Base-by-base conservation (phyloP, 2,113 vertebrate species). In the Colistium nudipinnis region DNA sequence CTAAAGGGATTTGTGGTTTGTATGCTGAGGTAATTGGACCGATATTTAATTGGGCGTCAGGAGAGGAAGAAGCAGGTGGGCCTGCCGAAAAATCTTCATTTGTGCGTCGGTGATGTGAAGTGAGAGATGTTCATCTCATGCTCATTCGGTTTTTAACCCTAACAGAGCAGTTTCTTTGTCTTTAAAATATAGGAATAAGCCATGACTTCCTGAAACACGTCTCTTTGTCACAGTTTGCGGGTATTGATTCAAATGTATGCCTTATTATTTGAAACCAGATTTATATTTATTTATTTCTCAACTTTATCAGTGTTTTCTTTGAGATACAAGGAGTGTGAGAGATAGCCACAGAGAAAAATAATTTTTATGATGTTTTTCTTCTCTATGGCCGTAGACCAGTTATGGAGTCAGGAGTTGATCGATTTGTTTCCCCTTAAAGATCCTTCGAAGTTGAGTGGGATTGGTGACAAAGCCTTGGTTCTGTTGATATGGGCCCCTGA, bases 381-480 rank as follows among this genome's bases (percentile, higher is more conserved):
- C 41, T 78, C 24, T 45, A 6, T 62, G 56, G 45, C 53, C 59
- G 31, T 57, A 44, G 28, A 55, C 45, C 82, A 51, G 78, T 78
- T 77, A 82, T 80, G 73, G 71, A 89, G 84, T 83, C 70, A 76
- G 82, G 68, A 82, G 77, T 55, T 80, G 76, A 91, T 91, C 81
- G 88, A 89, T 91, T 85, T 79, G 81, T 86, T 89, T 87, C 85
- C 77, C 79, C 63, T n/a, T 84, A 87, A 89, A 91, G 79, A 89
- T 88, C 88, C 76, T n/a, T 69, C 36, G 44, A 86, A 80, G 82
- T 89, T 87, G 85, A 80, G 79, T 81, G 85, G 85, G 83, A 89
- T 87, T 89, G 85, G 83, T 86, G 84, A 84, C 80, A 89, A 90
- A 91, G 86, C 89, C 85, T 74, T 22, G 80, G 73, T 90, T 83